Percentiles rank a stretch among this genome's conserved stretches.
These are phyloP conservation scores for Hypsibius dujardini DNA, from an alignment of 1,140 invertebrate genomes.

Conservation along the genomic window DNA sequence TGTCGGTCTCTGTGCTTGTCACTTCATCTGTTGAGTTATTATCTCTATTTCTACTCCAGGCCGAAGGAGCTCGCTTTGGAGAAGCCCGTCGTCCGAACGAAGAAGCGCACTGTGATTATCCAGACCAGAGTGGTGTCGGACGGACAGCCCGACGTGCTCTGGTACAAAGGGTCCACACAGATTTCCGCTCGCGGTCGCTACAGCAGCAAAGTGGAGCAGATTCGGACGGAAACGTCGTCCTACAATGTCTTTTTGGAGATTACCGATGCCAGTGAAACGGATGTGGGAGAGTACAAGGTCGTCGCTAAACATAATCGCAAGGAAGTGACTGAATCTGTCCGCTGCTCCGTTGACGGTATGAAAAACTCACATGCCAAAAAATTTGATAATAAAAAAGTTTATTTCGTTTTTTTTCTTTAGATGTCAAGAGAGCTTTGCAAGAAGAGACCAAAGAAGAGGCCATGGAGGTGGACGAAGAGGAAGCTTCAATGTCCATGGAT, in stretches of 20 bases:
- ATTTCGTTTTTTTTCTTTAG: not conserved
- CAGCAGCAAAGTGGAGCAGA: not conserved
- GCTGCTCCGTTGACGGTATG: conserved; percentile 38
- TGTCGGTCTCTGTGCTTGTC: not conserved
- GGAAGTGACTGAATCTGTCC: conserved; percentile 67
- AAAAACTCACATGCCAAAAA: not conserved
- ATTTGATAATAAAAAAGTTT: too few relatives aligned
- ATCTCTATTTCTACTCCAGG: not conserved
- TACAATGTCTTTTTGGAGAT: conserved; percentile 27
- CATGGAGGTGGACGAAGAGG: conserved; percentile 45
- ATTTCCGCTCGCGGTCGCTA: conserved; percentile 4
- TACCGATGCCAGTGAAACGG: conserved; percentile 49
- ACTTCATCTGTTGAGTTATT: not conserved
- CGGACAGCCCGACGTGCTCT: conserved; percentile 66
- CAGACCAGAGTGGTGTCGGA: conserved; percentile 72
- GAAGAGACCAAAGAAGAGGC: conserved; percentile 36
- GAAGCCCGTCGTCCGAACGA: not conserved
- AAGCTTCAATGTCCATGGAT: not conserved
- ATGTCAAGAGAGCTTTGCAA: conserved; percentile 21
- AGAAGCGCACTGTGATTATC: conserved; percentile 64
- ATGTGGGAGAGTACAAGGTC: conserved; percentile 73
- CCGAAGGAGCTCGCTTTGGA: conserved; percentile 2
- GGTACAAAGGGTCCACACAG: conserved; percentile 55
- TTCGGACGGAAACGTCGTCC: not conserved
- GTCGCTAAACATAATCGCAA: conserved; percentile 81